Percentiles rank a stretch among this genome's conserved stretches.
Conservation (phyloP, 2,888 invertebrate genomes). For the Acanthosepion lycidas region DNA sequence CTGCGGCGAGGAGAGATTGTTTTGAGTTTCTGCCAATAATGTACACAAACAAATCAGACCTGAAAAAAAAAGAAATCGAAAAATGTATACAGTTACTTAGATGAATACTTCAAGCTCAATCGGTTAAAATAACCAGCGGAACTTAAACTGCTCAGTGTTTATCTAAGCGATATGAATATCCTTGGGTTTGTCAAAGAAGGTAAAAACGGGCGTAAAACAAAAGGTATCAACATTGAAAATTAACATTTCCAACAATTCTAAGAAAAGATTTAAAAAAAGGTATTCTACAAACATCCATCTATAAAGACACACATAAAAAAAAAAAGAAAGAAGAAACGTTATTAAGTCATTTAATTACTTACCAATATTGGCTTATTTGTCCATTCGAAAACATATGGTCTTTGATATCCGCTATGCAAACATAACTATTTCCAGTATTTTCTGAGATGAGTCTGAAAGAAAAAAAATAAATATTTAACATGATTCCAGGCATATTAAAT, state of each 20-base stretch:
- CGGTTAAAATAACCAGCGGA: background rate
- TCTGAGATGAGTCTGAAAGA: slow-evolving; percentile 54
- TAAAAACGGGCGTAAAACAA: too few relatives aligned
- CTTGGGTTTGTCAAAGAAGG: background rate
- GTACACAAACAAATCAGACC: slow-evolving; percentile 41
- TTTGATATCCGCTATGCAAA: slow-evolving; percentile 86
- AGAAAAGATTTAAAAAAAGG: too few relatives aligned
- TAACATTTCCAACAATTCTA: too few relatives aligned
- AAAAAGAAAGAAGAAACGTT: too few relatives aligned
- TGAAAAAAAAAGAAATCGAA: background rate
- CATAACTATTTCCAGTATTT: slow-evolving; percentile 74
- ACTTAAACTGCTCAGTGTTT: background rate
- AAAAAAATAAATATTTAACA: background rate
- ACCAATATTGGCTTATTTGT: slow-evolving; percentile 56
- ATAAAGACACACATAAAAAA: too few relatives aligned
- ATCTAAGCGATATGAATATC: background rate
- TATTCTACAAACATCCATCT: too few relatives aligned
- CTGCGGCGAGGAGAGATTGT: too few relatives aligned
- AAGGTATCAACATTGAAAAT: too few relatives aligned
- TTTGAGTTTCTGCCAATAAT: background rate
- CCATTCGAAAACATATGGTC: slow-evolving; percentile 80
- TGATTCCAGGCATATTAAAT: too few relatives aligned
- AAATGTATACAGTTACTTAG: background rate
- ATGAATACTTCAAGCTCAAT: background rate
- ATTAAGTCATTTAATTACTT: slow-evolving; percentile 49